These are phyloP conservation scores for Plagiodera versicolora DNA, from an alignment of 2,888 invertebrate genomes.

Conservation along the genomic window DNA sequence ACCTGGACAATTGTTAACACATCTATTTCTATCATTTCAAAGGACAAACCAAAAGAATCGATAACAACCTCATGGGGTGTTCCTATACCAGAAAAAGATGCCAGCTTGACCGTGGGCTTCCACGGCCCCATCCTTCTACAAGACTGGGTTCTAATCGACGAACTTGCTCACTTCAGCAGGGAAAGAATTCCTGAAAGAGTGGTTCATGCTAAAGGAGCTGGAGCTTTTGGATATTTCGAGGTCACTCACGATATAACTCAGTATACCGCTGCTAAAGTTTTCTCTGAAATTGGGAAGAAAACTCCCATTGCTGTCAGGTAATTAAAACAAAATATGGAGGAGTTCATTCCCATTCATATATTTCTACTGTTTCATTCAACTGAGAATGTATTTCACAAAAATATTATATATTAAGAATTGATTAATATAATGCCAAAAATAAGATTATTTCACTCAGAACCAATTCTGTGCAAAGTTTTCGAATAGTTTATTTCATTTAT, in stretches of 20 bases:
- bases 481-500: too few species aligned
- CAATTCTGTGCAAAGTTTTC: too few species aligned
- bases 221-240: constrained; percentile 84
- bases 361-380: too few species aligned
- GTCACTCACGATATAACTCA: constrained; percentile 83
- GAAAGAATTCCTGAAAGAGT: constrained; percentile 96
- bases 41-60: constrained; percentile 60
- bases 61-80: constrained; percentile 82
- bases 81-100: constrained; percentile 78
- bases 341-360: too few species aligned
- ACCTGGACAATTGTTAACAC: too few species aligned
- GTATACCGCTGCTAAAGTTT: constrained; percentile 78
- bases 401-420: too few species aligned
- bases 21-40: too few species aligned
- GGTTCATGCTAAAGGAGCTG: constrained; percentile 95
- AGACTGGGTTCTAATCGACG: constrained; percentile 79
- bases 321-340: too few species aligned
- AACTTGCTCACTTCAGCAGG: constrained; percentile 80
- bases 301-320: constrained; percentile 76
- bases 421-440: too few species aligned
- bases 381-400: too few species aligned
- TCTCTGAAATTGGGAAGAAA: constrained; percentile 74
- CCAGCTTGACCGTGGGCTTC: constrained; percentile 80
- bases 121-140: constrained; percentile 85
- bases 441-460: too few species aligned